phyloP scores from a whole-genome alignment of 2,113 vertebrate species.

The Ia io region DNA sequence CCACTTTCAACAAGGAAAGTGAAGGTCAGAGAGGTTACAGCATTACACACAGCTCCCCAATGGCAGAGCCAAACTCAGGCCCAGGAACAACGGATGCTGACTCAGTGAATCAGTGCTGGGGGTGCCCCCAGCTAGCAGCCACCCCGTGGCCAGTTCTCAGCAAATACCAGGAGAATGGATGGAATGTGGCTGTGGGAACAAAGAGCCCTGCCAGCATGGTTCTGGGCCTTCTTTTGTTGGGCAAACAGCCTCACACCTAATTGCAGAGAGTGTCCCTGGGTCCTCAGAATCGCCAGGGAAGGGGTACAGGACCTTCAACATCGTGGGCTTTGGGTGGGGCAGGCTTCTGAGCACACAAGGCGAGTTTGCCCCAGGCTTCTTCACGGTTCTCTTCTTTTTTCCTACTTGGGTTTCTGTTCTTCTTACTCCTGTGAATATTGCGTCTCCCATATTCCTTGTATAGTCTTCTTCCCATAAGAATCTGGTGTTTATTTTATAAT shows the following conservation, averaged over 20 bases:
- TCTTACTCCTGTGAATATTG: background rate
- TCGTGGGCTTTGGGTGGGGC: background rate
- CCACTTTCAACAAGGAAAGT: background rate
- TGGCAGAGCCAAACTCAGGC: background rate
- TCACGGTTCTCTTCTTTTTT: background rate
- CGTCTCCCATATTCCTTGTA: background rate
- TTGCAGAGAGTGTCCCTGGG: no score
- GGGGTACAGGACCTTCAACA: background rate
- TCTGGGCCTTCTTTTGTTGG: no score
- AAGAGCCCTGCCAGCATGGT: background rate
- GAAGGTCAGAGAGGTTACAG: background rate
- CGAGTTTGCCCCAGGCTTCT: no score
- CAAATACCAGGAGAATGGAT: background rate
- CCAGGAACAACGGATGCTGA: no score
- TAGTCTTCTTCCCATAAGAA: background rate
- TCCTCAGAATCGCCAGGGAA: background rate
- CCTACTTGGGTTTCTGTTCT: background rate
- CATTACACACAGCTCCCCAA: fast-evolving
- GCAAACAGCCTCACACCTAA: background rate
- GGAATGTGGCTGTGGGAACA: background rate
- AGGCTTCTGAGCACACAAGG: background rate
- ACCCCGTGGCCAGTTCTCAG: background rate
- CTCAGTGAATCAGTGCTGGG: no score
- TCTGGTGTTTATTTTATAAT: background rate
- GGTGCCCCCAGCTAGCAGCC: fast-evolving